phyloP scores from a whole-genome alignment of 1,140 invertebrate species.

The Arctopsyche grandis region DNA sequence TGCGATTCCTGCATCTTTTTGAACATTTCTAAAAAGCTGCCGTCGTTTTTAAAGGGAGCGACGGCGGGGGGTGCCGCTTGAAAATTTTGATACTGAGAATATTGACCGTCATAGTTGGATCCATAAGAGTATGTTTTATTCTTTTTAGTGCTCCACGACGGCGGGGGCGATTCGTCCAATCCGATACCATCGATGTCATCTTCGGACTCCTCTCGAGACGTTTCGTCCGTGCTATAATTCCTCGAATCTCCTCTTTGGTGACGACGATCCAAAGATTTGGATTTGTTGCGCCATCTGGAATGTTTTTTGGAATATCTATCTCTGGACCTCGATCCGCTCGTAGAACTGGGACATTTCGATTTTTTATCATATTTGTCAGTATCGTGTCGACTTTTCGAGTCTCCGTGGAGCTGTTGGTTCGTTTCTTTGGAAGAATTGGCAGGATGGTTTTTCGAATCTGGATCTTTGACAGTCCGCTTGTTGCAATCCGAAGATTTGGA shows the following conservation, averaged over 20 bases:
- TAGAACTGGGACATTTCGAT: neutral
- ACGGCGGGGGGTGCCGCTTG: slow-evolving; percentile 58
- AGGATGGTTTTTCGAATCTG: no score
- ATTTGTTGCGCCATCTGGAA: slow-evolving; percentile 12
- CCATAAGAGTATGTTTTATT: neutral
- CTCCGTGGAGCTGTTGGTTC: neutral
- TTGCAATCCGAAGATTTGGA: slow-evolving; percentile 21
- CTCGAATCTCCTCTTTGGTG: neutral
- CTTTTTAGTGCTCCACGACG: slow-evolving; percentile 1
- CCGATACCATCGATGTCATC: slow-evolving; percentile 34
- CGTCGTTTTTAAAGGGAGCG: slow-evolving; percentile 74
- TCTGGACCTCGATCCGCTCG: slow-evolving; percentile 23
- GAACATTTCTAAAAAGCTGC: slow-evolving; percentile 89
- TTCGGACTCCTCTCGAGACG: neutral
- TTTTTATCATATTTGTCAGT: neutral
- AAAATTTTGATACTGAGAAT: slow-evolving; percentile 2
- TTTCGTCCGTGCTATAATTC: neutral
- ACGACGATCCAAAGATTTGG: neutral
- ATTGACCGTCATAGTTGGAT: neutral
- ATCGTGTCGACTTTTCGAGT: neutral
- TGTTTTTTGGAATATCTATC: slow-evolving; percentile 21
- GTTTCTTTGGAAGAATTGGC: neutral
- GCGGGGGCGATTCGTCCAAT: slow-evolving; percentile 15
- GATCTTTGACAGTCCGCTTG: neutral
- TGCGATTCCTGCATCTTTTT: slow-evolving; percentile 83